phyloP scores from a whole-genome alignment of 2,888 invertebrate species.

The Cheilosia vernalis region DNA sequence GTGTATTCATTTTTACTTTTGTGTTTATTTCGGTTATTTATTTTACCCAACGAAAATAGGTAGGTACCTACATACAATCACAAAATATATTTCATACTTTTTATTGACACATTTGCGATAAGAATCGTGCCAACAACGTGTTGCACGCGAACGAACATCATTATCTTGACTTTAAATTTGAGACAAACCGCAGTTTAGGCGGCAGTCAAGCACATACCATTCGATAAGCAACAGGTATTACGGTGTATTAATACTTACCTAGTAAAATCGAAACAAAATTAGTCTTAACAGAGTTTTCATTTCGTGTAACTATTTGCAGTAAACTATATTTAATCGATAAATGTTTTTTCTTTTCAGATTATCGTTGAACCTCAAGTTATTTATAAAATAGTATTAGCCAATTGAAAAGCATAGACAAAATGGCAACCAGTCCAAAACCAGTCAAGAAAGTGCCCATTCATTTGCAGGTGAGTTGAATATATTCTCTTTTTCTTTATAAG shows the following conservation, averaged over 20 bases:
- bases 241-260: background rate
- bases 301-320: background rate
- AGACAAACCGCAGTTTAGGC: slow-evolving; percentile 5
- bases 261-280: background rate
- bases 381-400: slow-evolving; percentile 21
- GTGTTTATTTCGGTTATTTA: background rate
- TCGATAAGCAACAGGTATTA: slow-evolving; percentile 24
- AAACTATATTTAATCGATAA: background rate
- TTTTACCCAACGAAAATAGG: background rate
- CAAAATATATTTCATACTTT: background rate
- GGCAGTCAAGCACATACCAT: slow-evolving; percentile 18
- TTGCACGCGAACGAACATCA: slow-evolving; percentile 12
- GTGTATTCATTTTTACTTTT: no score
- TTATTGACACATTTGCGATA: slow-evolving; percentile 29
- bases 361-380: background rate
- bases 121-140: slow-evolving; percentile 11
- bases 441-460: slow-evolving; percentile 98
- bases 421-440: slow-evolving; percentile 86
- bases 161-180: slow-evolving; percentile 25
- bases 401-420: slow-evolving; percentile 65
- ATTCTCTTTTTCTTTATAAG: background rate
- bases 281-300: background rate
- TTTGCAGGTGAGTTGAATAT: slow-evolving; percentile 88
- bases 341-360: slow-evolving; percentile 23
- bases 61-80: background rate